These are phyloP conservation scores for Pangasius macronema DNA, from an alignment of 2,797 vertebrate genomes.

Conservation along the genomic window DNA sequence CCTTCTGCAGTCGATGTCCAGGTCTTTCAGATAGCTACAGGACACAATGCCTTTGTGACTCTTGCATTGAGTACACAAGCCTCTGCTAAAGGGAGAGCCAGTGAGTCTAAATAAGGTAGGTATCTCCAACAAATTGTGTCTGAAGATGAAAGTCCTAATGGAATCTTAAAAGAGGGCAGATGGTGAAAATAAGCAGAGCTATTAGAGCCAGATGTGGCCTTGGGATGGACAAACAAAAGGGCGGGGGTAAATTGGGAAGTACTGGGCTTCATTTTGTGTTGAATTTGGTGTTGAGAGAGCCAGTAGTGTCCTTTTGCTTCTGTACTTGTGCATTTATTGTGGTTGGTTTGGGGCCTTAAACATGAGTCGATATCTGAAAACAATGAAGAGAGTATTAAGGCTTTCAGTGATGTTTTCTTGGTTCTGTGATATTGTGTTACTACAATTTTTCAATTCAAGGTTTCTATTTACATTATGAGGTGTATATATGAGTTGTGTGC, in stretches of 20 bases:
- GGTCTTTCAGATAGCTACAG: slow-evolving; percentile 32
- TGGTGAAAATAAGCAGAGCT: slow-evolving; percentile 65
- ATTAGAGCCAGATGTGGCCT: slow-evolving; percentile 54
- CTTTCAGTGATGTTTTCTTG: not conserved
- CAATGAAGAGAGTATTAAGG: not conserved
- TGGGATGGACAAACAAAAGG: slow-evolving; percentile 52
- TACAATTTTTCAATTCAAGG: not conserved
- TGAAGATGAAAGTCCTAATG: slow-evolving; percentile 81
- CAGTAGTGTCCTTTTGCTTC: slow-evolving; percentile 11
- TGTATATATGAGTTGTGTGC: not conserved
- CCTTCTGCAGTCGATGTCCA: slow-evolving; percentile 47
- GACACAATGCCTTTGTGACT: slow-evolving; percentile 35
- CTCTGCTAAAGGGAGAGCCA: slow-evolving; percentile 52
- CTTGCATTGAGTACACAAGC: slow-evolving; percentile 24
- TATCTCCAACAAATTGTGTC: slow-evolving; percentile 71
- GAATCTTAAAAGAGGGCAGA: slow-evolving; percentile 66
- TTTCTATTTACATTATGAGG: not conserved
- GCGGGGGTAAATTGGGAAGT: slow-evolving; percentile 26
- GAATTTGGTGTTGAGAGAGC: slow-evolving; percentile 32
- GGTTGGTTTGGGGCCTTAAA: slow-evolving; percentile 10
- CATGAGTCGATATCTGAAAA: not conserved
- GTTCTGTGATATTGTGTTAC: not conserved
- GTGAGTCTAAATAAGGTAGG: slow-evolving; percentile 66
- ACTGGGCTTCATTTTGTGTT: slow-evolving; percentile 41
- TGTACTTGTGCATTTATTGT: slow-evolving; percentile 36